phyloP scores from a whole-genome alignment of 2,797 vertebrate genomes.

The Brotogeris chrysoptera region DNA sequence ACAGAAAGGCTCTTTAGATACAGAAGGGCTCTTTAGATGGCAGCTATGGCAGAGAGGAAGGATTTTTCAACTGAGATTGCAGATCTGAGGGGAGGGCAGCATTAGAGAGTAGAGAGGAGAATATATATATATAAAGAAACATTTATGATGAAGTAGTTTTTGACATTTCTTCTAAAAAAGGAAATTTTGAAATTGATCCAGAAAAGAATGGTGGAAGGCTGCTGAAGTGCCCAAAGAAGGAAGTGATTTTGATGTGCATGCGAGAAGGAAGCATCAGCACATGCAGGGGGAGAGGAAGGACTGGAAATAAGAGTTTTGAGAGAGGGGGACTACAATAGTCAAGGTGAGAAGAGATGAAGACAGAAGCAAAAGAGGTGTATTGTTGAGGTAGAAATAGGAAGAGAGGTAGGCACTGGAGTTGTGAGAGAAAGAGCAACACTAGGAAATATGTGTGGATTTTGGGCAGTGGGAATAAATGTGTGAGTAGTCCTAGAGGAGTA shows the following conservation, averaged over 20 bases:
- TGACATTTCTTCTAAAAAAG: background rate
- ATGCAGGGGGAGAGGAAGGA: background rate
- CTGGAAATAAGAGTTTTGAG: background rate
- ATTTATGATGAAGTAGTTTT: background rate
- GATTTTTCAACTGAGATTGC: slow-evolving; percentile 8
- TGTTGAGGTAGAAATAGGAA: background rate
- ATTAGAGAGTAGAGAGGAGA: background rate
- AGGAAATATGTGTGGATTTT: background rate
- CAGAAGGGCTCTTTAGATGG: background rate
- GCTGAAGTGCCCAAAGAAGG: background rate
- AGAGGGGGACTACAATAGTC: background rate
- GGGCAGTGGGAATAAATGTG: background rate
- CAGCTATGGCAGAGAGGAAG: background rate
- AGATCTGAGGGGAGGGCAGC: background rate
- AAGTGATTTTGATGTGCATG: background rate
- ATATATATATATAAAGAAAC: background rate
- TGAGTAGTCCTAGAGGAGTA: background rate
- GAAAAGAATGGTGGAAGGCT: background rate
- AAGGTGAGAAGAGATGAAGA: background rate
- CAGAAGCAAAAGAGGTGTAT: background rate
- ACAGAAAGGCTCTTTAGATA: slow-evolving; percentile 31
- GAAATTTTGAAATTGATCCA: background rate
- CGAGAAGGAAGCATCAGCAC: background rate
- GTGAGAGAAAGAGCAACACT: background rate
- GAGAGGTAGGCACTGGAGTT: background rate